Evolutionary conservation across 2,888 invertebrate species (phyloP).

Genomic region (Pristionchus japonicus): DNA sequence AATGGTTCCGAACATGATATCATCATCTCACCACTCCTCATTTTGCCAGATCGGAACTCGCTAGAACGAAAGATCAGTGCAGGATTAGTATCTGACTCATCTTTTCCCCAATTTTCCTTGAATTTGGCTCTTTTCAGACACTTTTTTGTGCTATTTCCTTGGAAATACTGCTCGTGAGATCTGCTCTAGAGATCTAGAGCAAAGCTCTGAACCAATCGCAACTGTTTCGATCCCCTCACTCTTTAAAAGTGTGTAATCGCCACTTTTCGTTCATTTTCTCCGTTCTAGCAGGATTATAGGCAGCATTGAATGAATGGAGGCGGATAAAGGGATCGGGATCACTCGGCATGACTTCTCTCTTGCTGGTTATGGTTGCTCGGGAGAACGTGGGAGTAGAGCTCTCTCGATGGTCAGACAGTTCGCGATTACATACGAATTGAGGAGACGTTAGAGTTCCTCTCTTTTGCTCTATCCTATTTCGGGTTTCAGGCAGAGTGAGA

Average conservation of each 20-base stretch:
- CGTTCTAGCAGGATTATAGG: not conserved
- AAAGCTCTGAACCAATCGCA: not conserved
- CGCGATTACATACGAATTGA: no score
- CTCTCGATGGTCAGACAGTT: no score
- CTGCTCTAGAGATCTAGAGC: no score
- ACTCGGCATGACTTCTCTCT: not conserved
- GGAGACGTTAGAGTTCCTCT: no score
- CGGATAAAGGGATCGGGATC: not conserved
- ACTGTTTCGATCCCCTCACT: not conserved
- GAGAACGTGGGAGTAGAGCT: not conserved
- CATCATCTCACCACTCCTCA: not conserved
- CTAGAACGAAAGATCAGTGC: not conserved
- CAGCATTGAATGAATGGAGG: not conserved
- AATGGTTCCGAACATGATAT: not conserved
- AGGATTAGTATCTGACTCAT: not conserved
- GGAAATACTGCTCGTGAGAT: no score
- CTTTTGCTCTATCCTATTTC: not conserved
- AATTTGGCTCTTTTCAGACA: no score
- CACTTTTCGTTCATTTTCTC: not conserved
- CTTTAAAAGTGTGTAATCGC: not conserved
- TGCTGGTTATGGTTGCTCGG: not conserved
- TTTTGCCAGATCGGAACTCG: not conserved
- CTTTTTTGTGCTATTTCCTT: not conserved
- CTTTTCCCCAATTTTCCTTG: not conserved
- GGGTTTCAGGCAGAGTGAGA: not conserved